Conservation (phyloP, 2,888 invertebrate genomes). For the Margaritifera margaritifera region DNA sequence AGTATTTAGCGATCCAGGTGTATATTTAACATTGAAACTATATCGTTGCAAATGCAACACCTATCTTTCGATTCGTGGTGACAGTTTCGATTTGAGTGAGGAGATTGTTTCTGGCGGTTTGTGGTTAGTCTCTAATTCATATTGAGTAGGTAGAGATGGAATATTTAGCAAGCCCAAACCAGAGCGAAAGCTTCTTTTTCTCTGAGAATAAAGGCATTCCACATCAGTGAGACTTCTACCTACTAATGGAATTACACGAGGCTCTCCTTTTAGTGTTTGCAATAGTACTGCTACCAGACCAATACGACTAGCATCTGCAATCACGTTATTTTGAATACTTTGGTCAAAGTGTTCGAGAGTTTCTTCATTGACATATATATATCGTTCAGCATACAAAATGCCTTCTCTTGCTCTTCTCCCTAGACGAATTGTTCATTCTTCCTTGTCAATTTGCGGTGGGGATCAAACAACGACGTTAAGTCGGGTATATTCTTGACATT, state of each 20-base stretch:
- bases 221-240: too few relatives aligned
- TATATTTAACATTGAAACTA: too few relatives aligned
- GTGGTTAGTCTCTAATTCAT: too few relatives aligned
- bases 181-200: slow-evolving; percentile 39
- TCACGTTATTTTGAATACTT: too few relatives aligned
- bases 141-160: too few relatives aligned
- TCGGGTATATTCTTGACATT: slow-evolving; percentile 25
- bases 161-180: slow-evolving; percentile 52
- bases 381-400: slow-evolving; percentile 17
- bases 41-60: slow-evolving; percentile 41
- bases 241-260: slow-evolving; percentile 17
- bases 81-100: slow-evolving; percentile 43
- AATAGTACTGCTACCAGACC: slow-evolving; percentile 34
- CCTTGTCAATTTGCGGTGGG: too few relatives aligned
- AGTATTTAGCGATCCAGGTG: too few relatives aligned
- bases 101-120: slow-evolving; percentile 48
- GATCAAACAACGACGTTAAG: slow-evolving; percentile 26
- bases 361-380: slow-evolving; percentile 11
- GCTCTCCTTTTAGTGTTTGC: too few relatives aligned
- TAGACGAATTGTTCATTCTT: too few relatives aligned
- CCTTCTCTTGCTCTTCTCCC: slow-evolving; percentile 12
- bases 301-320: slow-evolving; percentile 31
- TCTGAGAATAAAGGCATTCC: slow-evolving; percentile 40
- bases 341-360: slow-evolving; percentile 19
- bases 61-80: slow-evolving; percentile 53